These are phyloP conservation scores for Steinernema carpocapsae DNA, from an alignment of 2,888 invertebrate species.

Conservation along the genomic window DNA sequence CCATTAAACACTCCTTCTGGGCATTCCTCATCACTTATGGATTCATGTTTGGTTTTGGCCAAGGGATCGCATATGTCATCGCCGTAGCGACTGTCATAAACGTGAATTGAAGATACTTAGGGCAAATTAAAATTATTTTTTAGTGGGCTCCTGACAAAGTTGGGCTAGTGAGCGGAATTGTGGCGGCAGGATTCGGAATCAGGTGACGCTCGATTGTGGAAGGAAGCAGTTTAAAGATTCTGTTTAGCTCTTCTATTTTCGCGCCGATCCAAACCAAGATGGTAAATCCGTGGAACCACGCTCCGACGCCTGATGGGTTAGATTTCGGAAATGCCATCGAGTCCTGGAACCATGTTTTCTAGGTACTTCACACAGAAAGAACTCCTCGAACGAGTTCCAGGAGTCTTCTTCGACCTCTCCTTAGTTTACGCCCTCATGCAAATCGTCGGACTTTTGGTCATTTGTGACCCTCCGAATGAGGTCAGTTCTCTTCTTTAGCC, in stretches of 20 bases:
- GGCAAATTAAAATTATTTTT: conserved; percentile 14
- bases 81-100: conserved; percentile 66
- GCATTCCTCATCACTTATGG: conserved; percentile 64
- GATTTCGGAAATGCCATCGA: conserved; percentile 17
- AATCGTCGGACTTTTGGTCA: conserved; percentile 61
- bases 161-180: conserved; percentile 65
- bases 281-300: conserved; percentile 62
- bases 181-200: conserved; percentile 67
- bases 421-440: conserved; percentile 65
- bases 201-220: conserved; percentile 34
- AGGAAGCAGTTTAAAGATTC: background rate
- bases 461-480: conserved; percentile 65
- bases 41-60: conserved; percentile 65
- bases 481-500: conserved; percentile 45
- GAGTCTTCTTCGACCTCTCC: conserved; percentile 56
- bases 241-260: conserved; percentile 63
- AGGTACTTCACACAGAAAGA: conserved; percentile 58
- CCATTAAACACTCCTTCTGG: conserved; percentile 60
- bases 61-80: conserved; percentile 67
- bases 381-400: conserved; percentile 56
- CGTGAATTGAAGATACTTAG: conserved; percentile 40
- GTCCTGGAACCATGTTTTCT: conserved; percentile 26
- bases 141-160: conserved; percentile 68
- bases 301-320: conserved; percentile 62
- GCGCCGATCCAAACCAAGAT: conserved; percentile 67